Evolutionary conservation across 2,113 vertebrate species (phyloP), one percentile per base, ranked within the genome.

Genomic region (Platichthys stellatus): DNA sequence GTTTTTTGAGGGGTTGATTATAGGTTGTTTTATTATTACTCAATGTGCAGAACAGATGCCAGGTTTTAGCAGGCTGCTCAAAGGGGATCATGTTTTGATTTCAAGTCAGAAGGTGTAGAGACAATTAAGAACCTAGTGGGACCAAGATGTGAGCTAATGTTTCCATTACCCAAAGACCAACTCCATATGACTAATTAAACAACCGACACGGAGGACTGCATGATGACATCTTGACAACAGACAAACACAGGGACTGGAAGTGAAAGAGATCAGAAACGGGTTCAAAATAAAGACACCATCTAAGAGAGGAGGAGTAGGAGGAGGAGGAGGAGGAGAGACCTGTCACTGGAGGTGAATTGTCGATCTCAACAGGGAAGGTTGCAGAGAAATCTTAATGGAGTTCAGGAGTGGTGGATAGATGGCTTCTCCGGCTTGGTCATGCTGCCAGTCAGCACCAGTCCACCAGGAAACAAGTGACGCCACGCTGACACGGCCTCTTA

Each of bases 101-200:
- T 81, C 64, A 80, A 77, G 70, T 82, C 21, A 26, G 88, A 89
- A 89, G 76, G 85, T 90, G 81, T 59, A 49, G 73, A 89, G 58
- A 83, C 49, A 68, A 59, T 51, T 69, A 53, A 56, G 51, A 69
- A 67, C 63, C 76, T 78, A 60, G 21, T 24, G 65, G 73, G 78
- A 87, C 49, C 23, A 40, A 70, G 63, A 87, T 49, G 70, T 38
- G 62, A 72, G 78, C 75, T 76, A 2, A 61, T 58, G 74, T 86
- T 82, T 86, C 80, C 69, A 80, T 84, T 79, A 79, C 79, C 38
- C 62, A 76, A 90, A 78, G 73, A 72, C 67, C 5, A n/a, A 64
- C 51, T 78, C 60, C 59, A 62, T 82, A 82, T 81, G 84, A 87
- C 85, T 89, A 86, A 91, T 86, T 86, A 84, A 81, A 74, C 69